These are phyloP conservation scores for Hydropsyche tenuis DNA, from an alignment of 1,140 invertebrate species.

Conservation along the genomic window DNA sequence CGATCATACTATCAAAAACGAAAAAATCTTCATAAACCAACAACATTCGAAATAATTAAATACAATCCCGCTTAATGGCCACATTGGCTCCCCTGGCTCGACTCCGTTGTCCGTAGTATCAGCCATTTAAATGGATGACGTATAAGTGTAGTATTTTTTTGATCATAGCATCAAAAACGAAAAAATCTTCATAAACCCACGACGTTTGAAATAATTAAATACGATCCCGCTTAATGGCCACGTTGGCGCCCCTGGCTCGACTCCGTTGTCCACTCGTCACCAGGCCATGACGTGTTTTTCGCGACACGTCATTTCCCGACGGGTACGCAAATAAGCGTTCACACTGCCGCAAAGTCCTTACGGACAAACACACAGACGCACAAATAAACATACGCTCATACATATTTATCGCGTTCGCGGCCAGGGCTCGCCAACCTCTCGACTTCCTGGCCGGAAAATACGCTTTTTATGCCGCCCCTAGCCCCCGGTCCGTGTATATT, in stretches of 20 bases:
- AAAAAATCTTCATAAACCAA: no score
- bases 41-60: no score
- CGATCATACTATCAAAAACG: no score
- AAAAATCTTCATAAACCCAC: no score
- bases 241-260: background rate
- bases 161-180: no score
- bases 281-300: constrained; percentile 33
- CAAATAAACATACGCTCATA: background rate
- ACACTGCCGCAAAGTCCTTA: background rate
- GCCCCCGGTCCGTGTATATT: background rate
- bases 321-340: constrained; percentile 33
- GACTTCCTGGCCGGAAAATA: background rate
- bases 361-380: background rate
- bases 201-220: no score
- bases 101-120: constrained; percentile 17
- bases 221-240: background rate
- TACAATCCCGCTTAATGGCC: no score
- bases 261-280: constrained; percentile 34
- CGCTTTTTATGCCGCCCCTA: background rate
- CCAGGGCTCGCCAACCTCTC: background rate
- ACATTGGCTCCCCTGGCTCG: background rate
- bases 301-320: constrained; percentile 36
- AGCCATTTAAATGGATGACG: no score
- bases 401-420: constrained; percentile 23
- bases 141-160: no score